These are phyloP conservation scores for Ptilodon capucinus DNA, from an alignment of 2,888 invertebrate species.

Conservation along the genomic window DNA sequence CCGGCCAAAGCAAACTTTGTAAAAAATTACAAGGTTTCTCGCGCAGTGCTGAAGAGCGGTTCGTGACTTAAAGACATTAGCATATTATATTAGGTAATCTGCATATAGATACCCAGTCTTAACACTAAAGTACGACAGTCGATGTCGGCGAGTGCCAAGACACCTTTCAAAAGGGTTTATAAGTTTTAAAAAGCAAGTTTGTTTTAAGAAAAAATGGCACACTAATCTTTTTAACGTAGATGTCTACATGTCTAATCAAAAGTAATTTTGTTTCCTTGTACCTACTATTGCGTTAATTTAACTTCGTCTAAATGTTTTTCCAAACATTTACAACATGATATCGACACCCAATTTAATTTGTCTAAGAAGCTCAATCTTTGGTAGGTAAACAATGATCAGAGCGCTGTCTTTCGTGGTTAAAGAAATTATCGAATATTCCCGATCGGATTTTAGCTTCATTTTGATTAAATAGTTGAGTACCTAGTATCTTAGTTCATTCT, in stretches of 20 bases:
- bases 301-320: constrained; percentile 4
- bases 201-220: too few relatives aligned
- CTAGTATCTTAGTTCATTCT: too few relatives aligned
- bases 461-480: too few relatives aligned
- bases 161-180: constrained; percentile 5
- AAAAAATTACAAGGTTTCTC: constrained; percentile 3
- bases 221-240: too few relatives aligned
- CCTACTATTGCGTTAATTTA: background rate
- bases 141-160: constrained; percentile 8
- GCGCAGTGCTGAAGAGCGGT: constrained; percentile 8
- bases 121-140: constrained; percentile 4
- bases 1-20: background rate
- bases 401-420: background rate
- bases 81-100: constrained; percentile 42
- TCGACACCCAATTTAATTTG: constrained; percentile 4
- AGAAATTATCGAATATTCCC: too few relatives aligned
- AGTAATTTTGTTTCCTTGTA: too few relatives aligned
- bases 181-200: background rate
- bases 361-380: constrained; percentile 9
- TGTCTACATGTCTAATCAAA: too few relatives aligned
- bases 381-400: constrained; percentile 8
- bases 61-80: constrained; percentile 22
- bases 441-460: background rate
- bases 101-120: constrained; percentile 35
- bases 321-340: constrained; percentile 4